Percentiles rank a stretch among this genome's conserved stretches.
Conservation (phyloP, 2,113 vertebrate species). For the Rhea pennata region DNA sequence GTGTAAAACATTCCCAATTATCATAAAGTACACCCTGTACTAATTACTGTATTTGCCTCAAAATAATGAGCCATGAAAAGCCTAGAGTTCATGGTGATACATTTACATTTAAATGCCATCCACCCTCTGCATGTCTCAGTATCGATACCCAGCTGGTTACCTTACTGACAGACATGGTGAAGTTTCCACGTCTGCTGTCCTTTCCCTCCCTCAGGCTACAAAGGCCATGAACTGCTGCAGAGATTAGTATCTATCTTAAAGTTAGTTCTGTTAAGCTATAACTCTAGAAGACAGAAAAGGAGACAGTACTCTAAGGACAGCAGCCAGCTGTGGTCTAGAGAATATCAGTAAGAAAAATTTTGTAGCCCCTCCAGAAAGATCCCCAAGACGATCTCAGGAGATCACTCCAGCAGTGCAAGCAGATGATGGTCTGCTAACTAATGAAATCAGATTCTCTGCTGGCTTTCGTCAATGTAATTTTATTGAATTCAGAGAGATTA, state of each 20-base stretch:
- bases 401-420: background rate
- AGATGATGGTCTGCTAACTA: background rate
- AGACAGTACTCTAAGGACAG: background rate
- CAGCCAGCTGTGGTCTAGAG: background rate
- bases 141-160: background rate
- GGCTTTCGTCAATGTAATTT: background rate
- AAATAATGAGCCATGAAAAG: conserved; percentile 22
- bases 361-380: background rate
- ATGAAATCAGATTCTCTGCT: background rate
- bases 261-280: background rate
- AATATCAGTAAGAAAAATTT: background rate
- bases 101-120: conserved; percentile 1
- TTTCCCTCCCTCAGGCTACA: background rate
- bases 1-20: conserved; percentile 52
- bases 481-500: background rate
- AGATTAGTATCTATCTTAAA: too few relatives aligned
- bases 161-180: background rate
- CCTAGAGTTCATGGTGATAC: background rate
- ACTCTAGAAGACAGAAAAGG: background rate
- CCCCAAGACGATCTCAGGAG: background rate
- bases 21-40: background rate
- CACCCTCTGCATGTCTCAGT: background rate
- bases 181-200: background rate
- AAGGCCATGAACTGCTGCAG: background rate
- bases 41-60: conserved; percentile 40